These are phyloP conservation scores for Drosophila malerkotliana DNA, from an alignment of 1,140 invertebrate genomes.

Conservation along the genomic window DNA sequence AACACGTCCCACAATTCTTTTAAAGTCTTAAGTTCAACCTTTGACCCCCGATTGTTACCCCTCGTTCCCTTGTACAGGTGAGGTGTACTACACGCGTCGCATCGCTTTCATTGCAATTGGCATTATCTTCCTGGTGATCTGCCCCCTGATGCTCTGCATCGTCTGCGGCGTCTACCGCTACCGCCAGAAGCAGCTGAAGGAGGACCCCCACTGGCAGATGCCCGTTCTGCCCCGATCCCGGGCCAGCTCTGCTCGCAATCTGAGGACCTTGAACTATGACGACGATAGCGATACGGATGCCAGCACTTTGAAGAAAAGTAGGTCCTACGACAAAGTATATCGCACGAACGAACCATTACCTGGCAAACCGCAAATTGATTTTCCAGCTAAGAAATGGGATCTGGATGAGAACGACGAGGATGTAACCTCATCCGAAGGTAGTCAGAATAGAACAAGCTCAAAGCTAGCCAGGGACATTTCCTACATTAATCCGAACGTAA, in stretches of 20 bases:
- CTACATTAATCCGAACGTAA: slow-evolving; percentile 83
- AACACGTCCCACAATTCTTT: neutral
- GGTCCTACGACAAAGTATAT: slow-evolving; percentile 91
- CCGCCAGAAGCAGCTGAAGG: slow-evolving; percentile 85
- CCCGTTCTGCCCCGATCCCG: slow-evolving; percentile 84
- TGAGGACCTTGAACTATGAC: slow-evolving; percentile 77
- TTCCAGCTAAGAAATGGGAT: slow-evolving; percentile 92
- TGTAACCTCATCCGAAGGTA: slow-evolving; percentile 85
- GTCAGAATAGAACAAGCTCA: slow-evolving; percentile 85
- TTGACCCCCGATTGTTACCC: slow-evolving; percentile 31
- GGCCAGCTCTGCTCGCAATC: slow-evolving; percentile 85
- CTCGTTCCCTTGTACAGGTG: slow-evolving; percentile 60
- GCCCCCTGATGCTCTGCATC: slow-evolving; percentile 90
- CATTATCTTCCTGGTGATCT: slow-evolving; percentile 90
- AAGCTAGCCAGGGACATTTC: slow-evolving; percentile 86
- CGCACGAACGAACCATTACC: slow-evolving; percentile 92
- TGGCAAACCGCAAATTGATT: slow-evolving; percentile 89
- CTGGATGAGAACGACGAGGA: slow-evolving; percentile 87
- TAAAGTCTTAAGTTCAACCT: slow-evolving; percentile 6
- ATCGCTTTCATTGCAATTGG: slow-evolving; percentile 88
- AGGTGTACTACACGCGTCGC: slow-evolving; percentile 83
- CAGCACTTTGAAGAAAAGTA: slow-evolving; percentile 86
- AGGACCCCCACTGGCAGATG: slow-evolving; percentile 84
- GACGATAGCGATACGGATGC: slow-evolving; percentile 81
- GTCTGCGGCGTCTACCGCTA: slow-evolving; percentile 88